These are phyloP conservation scores for Yponomeuta cagnagella DNA, from an alignment of 2,888 invertebrate species.

Conservation along the genomic window DNA sequence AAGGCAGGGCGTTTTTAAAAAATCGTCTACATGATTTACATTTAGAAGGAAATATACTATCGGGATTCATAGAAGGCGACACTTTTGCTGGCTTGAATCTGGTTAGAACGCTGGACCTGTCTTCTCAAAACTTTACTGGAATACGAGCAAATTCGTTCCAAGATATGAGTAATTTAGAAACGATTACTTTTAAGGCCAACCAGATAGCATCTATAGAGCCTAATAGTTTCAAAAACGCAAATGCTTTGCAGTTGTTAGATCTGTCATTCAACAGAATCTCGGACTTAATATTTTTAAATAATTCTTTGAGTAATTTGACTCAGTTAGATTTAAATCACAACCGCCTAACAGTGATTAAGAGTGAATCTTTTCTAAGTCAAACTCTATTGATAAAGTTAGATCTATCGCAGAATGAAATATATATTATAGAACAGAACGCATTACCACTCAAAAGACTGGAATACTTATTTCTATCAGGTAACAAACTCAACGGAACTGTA, in stretches of 20 bases:
- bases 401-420: slow-evolving; percentile 49
- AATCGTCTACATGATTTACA: slow-evolving; percentile 40
- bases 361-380: slow-evolving; percentile 39
- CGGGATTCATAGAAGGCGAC: slow-evolving; percentile 35
- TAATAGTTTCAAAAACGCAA: slow-evolving; percentile 34
- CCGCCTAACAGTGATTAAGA: slow-evolving; percentile 32
- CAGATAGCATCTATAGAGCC: slow-evolving; percentile 37
- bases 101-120: slow-evolving; percentile 38
- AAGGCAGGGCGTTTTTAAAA: slow-evolving; percentile 44
- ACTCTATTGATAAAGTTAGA: slow-evolving; percentile 41
- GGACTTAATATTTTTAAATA: slow-evolving; percentile 39
- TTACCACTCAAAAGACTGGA: slow-evolving; percentile 51
- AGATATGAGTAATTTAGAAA: slow-evolving; percentile 30
- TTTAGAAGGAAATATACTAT: slow-evolving; percentile 45
- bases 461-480: slow-evolving; percentile 44
- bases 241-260: slow-evolving; percentile 38
- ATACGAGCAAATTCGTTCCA: slow-evolving; percentile 42
- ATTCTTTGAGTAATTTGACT: slow-evolving; percentile 36
- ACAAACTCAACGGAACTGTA: slow-evolving; percentile 39
- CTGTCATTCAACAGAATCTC: slow-evolving; percentile 46
- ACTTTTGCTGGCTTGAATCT: slow-evolving; percentile 45
- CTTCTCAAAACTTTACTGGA: slow-evolving; percentile 38
- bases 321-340: slow-evolving; percentile 49
- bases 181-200: slow-evolving; percentile 51
- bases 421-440: slow-evolving; percentile 38